A percentile compares a stretch with the other conserved stretches of the same genome.
Evolutionary conservation across 2,113 vertebrate genomes (phyloP).

Genomic region (Murina feae): DNA sequence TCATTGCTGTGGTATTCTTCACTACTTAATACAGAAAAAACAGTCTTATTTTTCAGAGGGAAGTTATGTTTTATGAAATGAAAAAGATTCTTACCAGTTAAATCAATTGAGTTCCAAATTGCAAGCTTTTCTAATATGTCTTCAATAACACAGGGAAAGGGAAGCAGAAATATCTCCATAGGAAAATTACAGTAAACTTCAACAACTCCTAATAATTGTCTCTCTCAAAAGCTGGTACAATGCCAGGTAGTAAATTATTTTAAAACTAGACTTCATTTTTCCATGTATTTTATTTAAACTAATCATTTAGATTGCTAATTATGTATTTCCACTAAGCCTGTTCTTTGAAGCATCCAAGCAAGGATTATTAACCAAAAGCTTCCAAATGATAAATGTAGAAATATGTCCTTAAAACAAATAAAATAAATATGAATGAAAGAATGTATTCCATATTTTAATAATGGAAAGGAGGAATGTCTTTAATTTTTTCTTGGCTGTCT

Average conservation of each 20-base stretch:
- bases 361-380: not conserved
- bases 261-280: not conserved
- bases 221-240: not conserved
- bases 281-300: not conserved
- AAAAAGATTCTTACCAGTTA: conserved; percentile 43
- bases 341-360: not conserved
- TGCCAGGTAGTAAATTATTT: conserved; percentile 18
- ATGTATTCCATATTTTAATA: not conserved
- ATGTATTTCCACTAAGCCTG: not conserved
- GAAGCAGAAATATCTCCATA: not conserved
- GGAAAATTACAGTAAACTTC: not conserved
- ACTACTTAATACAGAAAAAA: not conserved
- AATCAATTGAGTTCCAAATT: conserved; percentile 42
- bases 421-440: not conserved
- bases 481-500: not conserved
- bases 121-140: not conserved
- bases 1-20: not conserved
- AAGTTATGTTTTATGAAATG: conserved; percentile 44
- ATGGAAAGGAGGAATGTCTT: not conserved
- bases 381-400: not conserved
- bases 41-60: not conserved
- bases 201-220: not conserved
- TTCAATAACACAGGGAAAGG: not conserved
- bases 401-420: not conserved
- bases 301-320: not conserved